Evolutionary conservation across 2,113 vertebrate genomes (phyloP).

Genomic region (Chaetops frenatus): DNA sequence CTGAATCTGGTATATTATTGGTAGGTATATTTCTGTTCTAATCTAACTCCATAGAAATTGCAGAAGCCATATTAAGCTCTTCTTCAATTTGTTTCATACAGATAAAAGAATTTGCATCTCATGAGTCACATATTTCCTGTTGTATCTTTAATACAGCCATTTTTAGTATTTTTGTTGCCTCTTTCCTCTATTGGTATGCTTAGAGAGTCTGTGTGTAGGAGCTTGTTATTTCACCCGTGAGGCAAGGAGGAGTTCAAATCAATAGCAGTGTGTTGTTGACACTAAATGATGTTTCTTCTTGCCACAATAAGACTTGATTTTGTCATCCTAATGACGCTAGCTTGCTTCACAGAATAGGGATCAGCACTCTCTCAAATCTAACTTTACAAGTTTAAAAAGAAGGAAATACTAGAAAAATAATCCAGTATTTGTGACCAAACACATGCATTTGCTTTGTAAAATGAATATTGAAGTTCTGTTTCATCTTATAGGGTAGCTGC

Average conservation of each 20-base stretch:
- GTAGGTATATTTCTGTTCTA: conserved; percentile 61
- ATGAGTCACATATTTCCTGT: conserved; percentile 61
- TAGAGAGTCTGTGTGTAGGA: conserved; percentile 30
- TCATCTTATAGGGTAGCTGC: background rate
- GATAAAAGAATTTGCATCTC: conserved; percentile 63
- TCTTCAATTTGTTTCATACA: conserved; percentile 40
- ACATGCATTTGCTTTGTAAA: background rate
- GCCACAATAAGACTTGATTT: conserved; percentile 59
- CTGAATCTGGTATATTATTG: conserved; percentile 49
- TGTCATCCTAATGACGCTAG: conserved; percentile 51
- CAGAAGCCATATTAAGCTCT: conserved; percentile 56
- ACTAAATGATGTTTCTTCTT: conserved; percentile 46
- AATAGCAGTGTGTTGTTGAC: conserved; percentile 49
- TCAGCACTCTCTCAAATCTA: conserved; percentile 6
- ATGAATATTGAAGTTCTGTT: background rate
- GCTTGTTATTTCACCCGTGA: conserved; percentile 52
- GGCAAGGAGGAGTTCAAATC: conserved; percentile 56
- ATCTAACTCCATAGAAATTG: conserved; percentile 56
- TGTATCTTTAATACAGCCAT: conserved; percentile 62
- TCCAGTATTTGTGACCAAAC: background rate
- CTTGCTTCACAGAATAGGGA: conserved; percentile 35
- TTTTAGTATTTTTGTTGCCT: conserved; percentile 59
- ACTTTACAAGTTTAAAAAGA: background rate
- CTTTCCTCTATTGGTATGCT: conserved; percentile 38
- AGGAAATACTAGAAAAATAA: conserved; percentile 14